Evolutionary conservation across 1,140 invertebrate species (phyloP), one percentile per base, ranked within the genome.

Genomic region (Drosophila funebris): DNA sequence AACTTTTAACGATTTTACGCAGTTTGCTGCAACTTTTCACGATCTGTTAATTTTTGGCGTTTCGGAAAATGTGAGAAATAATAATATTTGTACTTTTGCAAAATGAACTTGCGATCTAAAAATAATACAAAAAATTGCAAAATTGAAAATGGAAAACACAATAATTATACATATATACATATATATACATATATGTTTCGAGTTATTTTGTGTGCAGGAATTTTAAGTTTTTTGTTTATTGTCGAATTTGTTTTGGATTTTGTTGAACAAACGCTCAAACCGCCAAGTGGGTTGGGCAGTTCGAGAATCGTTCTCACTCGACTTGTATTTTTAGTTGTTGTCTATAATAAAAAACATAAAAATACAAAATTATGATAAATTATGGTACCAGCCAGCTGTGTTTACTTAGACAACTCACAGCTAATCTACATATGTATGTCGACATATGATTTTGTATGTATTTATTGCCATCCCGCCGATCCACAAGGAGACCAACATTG

Each of bases 21-120:
- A 69, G 74, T 73, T 76, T 69, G 39, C 22, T 67, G 73, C 73
- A 62, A 78, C 29, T 76, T 78, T 78, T 75, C 67, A 72, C 76
- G 57, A 72, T 41, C 62, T 58, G 73, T 78, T 72, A 78, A 78
- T 76, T 76, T 67, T 58, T 39, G 8, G n/a, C 9, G 37, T 9
- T 48, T 9, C 13, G 39, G 16, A 33, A 24, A 53, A 54, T 18
- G 27, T 52, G 48, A 13, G 27, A 31, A 69, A 69, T 48, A 52
- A 52, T 53, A 53, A 60, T 60, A 53, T 60, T 67, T 64, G 24
- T 71, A 24, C 24, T 58, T 36, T 52, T 53, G 46, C 16, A 24
- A 66, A 66, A 72, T 73, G 71, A 73, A 63, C 66, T 74, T 61
- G 46, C 31, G 36, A 50, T 48, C 54, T 61, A 71, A 72, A 78